phyloP scores from a whole-genome alignment of 2,113 vertebrate genomes.

The Peromyscus polionotus region DNA sequence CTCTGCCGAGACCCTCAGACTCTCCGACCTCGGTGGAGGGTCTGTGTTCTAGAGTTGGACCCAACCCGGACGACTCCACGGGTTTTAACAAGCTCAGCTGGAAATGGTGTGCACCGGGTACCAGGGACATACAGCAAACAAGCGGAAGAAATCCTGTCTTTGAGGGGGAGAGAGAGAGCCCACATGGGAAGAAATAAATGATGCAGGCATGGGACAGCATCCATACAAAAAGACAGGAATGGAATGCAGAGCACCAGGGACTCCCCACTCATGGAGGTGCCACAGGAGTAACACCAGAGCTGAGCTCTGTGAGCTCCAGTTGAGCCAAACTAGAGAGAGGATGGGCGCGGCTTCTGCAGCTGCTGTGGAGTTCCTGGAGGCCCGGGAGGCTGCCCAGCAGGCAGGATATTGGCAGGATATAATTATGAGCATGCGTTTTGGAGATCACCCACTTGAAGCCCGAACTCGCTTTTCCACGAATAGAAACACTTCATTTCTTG shows the following conservation, averaged over 20 bases:
- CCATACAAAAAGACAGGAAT: background rate
- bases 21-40: background rate
- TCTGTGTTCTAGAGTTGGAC: background rate
- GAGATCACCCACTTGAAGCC: constrained; percentile 71
- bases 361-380: constrained; percentile 58
- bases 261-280: background rate
- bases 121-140: background rate
- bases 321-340: background rate
- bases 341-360: constrained; percentile 64
- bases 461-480: constrained; percentile 67
- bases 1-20: too few species aligned
- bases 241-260: background rate
- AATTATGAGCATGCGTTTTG: constrained; percentile 66
- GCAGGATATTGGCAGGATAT: constrained; percentile 79
- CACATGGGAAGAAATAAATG: background rate
- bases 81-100: background rate
- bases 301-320: background rate
- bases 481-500: constrained; percentile 75
- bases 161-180: background rate
- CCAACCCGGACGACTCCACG: background rate
- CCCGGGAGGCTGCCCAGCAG: constrained; percentile 54
- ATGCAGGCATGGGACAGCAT: background rate
- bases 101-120: background rate
- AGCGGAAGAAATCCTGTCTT: too few species aligned
- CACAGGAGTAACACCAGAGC: background rate